Evolutionary conservation across 2,888 invertebrate species (phyloP).

Genomic region (Eulithis testata): DNA sequence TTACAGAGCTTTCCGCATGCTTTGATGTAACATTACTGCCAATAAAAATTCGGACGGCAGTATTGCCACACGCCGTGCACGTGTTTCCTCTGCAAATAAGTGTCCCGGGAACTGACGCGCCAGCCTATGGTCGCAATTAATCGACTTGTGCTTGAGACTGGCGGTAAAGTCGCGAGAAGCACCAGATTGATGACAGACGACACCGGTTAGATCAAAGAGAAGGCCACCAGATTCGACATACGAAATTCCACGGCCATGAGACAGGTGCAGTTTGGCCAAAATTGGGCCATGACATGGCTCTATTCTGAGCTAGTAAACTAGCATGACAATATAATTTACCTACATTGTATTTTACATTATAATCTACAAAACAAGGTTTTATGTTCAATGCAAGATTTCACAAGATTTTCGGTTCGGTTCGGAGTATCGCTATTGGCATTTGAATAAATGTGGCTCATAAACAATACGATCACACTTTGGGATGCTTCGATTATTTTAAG

Average conservation of each 20-base stretch:
- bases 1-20: conserved; percentile 11
- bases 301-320: conserved; percentile 65
- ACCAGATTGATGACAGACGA: conserved; percentile 55
- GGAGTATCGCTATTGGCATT: conserved; percentile 44
- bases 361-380: conserved; percentile 52
- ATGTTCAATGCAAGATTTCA: conserved; percentile 45
- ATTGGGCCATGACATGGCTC: conserved; percentile 64
- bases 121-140: conserved; percentile 54
- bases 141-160: conserved; percentile 46
- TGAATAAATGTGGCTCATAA: conserved; percentile 59
- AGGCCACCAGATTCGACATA: conserved; percentile 60
- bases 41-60: conserved; percentile 45
- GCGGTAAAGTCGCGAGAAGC: conserved; percentile 42
- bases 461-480: conserved; percentile 53
- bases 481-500: conserved; percentile 54
- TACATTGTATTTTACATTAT: conserved; percentile 62
- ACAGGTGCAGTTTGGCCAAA: conserved; percentile 57
- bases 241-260: conserved; percentile 56
- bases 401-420: conserved; percentile 29
- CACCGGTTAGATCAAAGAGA: conserved; percentile 68
- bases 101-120: conserved; percentile 56
- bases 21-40: conserved; percentile 24
- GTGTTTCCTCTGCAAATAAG: conserved; percentile 67
- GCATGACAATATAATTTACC: conserved; percentile 61
- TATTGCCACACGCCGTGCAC: conserved; percentile 52